Conservation (phyloP, 2,113 vertebrate species). For the Lycocorax pyrrhopterus region DNA sequence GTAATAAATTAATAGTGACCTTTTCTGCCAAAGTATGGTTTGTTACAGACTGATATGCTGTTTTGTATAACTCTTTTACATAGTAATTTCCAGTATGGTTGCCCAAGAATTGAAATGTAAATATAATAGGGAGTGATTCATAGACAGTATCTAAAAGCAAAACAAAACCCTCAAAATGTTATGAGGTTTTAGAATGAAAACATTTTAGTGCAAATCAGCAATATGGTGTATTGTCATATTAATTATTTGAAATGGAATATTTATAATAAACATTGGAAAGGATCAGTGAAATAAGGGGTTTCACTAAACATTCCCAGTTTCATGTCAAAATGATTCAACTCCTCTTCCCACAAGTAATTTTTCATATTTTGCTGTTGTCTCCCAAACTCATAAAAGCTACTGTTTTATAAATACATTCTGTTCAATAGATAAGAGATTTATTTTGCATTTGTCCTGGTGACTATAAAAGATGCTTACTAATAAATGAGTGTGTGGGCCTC, state of each 20-base stretch:
- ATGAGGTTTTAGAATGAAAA: not conserved
- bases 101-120: constrained; percentile 40
- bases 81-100: constrained; percentile 29
- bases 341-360: not conserved
- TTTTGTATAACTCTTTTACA: constrained; percentile 2
- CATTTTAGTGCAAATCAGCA: constrained; percentile 8
- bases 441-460: not conserved
- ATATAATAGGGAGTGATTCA: constrained; percentile 20
- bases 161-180: not conserved
- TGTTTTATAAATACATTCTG: not conserved
- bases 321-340: not conserved
- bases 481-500: constrained; percentile 34
- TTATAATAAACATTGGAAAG: constrained; percentile 58
- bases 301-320: not conserved
- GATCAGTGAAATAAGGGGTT: not conserved
- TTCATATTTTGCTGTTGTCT: not conserved
- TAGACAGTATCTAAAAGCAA: not conserved
- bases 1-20: constrained; percentile 33
- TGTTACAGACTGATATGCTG: constrained; percentile 17
- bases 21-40: not conserved
- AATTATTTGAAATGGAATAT: constrained; percentile 56
- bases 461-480: constrained; percentile 31
- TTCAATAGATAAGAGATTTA: not conserved
- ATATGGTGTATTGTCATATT: constrained; percentile 43
- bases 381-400: not conserved